Evolutionary conservation across 2,113 vertebrate genomes (phyloP).

Genomic region (Galemys pyrenaicus): DNA sequence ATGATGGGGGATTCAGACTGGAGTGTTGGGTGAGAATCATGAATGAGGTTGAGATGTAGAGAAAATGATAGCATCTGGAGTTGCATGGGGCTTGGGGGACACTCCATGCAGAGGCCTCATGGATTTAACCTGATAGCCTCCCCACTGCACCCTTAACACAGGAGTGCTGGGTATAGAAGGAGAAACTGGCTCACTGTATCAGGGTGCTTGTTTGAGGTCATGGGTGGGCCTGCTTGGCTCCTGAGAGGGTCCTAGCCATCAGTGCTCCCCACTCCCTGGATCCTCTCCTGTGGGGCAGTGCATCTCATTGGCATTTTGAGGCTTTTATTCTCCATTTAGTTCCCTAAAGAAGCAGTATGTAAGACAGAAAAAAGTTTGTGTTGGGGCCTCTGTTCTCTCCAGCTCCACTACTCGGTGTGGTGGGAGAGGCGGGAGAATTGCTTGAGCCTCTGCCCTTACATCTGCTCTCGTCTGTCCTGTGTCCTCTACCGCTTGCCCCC

Average conservation of each 20-base stretch:
- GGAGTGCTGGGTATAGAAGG: background rate
- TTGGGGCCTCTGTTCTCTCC: background rate
- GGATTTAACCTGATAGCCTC: background rate
- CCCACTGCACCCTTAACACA: rapidly evolving
- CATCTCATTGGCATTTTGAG: background rate
- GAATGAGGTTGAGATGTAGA: background rate
- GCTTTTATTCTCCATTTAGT: background rate
- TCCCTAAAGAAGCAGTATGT: background rate
- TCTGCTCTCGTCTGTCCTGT: rapidly evolving
- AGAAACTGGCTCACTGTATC: background rate
- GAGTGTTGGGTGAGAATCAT: background rate
- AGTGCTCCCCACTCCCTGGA: rapidly evolving
- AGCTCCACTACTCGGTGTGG: background rate
- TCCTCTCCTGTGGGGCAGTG: background rate
- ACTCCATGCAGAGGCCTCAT: background rate
- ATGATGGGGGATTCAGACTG: background rate
- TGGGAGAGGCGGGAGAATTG: background rate
- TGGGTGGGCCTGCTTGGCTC: background rate
- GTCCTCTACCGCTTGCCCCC: background rate
- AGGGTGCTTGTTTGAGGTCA: background rate
- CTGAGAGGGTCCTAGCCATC: background rate
- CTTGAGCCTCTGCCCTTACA: background rate
- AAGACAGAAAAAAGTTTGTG: background rate
- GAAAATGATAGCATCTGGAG: background rate
- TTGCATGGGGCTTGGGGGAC: rapidly evolving